Base-by-base conservation (phyloP, 2,113 vertebrate genomes). In the Poeciliopsis prolifica region DNA sequence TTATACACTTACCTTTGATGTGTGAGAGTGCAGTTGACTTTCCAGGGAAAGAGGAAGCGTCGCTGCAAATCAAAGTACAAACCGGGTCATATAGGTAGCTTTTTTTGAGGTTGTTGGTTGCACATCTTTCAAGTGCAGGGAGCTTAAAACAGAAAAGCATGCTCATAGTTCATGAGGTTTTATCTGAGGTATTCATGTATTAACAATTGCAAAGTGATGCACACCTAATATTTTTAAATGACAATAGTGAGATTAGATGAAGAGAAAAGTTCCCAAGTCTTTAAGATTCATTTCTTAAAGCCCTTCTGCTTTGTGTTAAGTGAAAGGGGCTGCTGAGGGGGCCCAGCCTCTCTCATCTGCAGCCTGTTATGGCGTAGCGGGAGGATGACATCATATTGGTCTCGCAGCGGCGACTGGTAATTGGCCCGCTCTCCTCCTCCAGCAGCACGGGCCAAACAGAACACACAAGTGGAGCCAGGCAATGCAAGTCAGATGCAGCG, bases 391-490 rank as follows among this genome's bases (percentile, higher is more conserved):
- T 95, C 93, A 95, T 94, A 77, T 78, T 84, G 86, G 81, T 91
- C 92, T 95, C 81, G 44, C 82, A 87, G 87, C 77, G 79, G 90
- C 86, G 82, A 83, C 92, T 93, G 89, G 91, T 94, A 94, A 93
- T 94, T 92, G 92, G 89, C 91, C 84, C 74, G 61, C 86, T 93
- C 86, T 93, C 72, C 88, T 91, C 84, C 90, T 92, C 84, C 90
- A 90, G 80, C 87, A 77, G 89, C 89, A 81, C 77, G 63, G 92
- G 87, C 93, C 84, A 92, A 94, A 86, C 88, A 84, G 94, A 94
- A 95, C 93, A 94, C 94, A 94, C 94, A 94, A 93, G 93, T 92
- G 91, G 92, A 94, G 91, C 91, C 91, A 94, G 92, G 90, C 92
- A 93, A 93, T 92, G 91, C 88, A 77, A 93, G 85, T 94, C 93